Percentiles rank a stretch among this genome's conserved stretches.
Conservation (phyloP, 2,888 invertebrate species). For the Vesta saturnalis region DNA sequence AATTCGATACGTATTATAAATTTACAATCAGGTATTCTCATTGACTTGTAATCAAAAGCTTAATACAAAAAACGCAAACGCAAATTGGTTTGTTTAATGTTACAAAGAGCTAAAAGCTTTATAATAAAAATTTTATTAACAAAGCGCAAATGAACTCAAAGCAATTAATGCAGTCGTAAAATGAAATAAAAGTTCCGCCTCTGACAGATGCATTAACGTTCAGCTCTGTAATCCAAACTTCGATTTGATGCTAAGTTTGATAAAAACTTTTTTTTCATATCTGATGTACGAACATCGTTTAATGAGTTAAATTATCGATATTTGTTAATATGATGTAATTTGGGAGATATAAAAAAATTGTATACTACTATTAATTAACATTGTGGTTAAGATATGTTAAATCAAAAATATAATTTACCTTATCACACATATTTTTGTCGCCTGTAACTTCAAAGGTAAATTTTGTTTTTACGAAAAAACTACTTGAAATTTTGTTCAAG, state of each 20-base stretch:
- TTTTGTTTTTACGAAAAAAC: no score
- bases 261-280: conserved; percentile 53
- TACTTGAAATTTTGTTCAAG: no score
- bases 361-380: no score
- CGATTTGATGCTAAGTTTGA: conserved; percentile 54
- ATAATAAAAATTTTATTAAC: conserved; percentile 37
- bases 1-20: conserved; percentile 28
- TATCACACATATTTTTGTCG: no score
- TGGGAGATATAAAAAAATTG: no score
- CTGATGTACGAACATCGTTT: conserved; percentile 50
- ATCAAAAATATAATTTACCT: no score
- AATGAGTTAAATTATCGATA: no score
- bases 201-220: conserved; percentile 58
- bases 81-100: conserved; percentile 36
- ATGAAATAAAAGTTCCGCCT: conserved; percentile 52
- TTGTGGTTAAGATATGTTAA: no score
- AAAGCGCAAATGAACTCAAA: conserved; percentile 41
- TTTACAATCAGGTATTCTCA: conserved; percentile 17
- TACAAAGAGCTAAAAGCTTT: conserved; percentile 36
- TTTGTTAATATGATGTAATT: no score
- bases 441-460: no score
- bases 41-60: conserved; percentile 26
- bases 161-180: conserved; percentile 55
- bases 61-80: conserved; percentile 24
- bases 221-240: conserved; percentile 53